Conservation (phyloP, 1,140 invertebrate species). For the Halictus rubicundus region DNA sequence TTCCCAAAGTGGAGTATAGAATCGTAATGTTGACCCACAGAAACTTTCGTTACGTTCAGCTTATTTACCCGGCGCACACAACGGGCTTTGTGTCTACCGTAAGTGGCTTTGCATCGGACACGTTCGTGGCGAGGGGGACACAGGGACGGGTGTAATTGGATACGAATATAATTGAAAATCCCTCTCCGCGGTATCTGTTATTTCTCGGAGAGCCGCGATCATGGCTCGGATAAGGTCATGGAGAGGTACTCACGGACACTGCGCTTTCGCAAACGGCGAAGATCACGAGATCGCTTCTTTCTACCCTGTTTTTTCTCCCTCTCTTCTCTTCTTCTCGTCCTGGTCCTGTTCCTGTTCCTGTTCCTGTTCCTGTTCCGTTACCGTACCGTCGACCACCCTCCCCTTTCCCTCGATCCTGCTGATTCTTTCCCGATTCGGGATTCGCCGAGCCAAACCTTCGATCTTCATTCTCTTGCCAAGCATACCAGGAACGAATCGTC, state of each 20-base stretch:
- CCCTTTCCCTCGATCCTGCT: neutral
- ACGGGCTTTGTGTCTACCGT: conserved; percentile 15
- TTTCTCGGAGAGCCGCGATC: conserved; percentile 30
- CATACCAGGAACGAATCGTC: conserved; percentile 8
- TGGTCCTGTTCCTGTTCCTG: neutral
- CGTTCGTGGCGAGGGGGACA: conserved; percentile 10
- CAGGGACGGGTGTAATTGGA: conserved; percentile 41
- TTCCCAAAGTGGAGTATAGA: neutral
- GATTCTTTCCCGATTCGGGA: conserved; percentile 13
- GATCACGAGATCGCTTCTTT: conserved; percentile 9
- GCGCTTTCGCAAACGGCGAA: conserved; percentile 25
- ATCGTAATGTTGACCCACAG: conserved; percentile 9
- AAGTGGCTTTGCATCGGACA: conserved; percentile 28
- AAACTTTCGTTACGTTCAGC: conserved; percentile 36
- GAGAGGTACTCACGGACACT: conserved; percentile 18
- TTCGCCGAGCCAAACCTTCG: conserved; percentile 25
- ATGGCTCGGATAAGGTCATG: conserved; percentile 15
- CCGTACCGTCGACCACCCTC: no score
- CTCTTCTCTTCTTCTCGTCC: neutral
- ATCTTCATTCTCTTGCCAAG: conserved; percentile 35
- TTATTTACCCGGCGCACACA: conserved; percentile 44
- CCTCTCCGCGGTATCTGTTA: conserved; percentile 1
- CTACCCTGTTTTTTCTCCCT: neutral
- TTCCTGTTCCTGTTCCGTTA: neutral
- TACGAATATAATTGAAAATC: conserved; percentile 49